A percentile compares a stretch with the other conserved stretches of the same genome.
phyloP scores from a whole-genome alignment of 2,888 invertebrate species.

The Zelleria hepariella region DNA sequence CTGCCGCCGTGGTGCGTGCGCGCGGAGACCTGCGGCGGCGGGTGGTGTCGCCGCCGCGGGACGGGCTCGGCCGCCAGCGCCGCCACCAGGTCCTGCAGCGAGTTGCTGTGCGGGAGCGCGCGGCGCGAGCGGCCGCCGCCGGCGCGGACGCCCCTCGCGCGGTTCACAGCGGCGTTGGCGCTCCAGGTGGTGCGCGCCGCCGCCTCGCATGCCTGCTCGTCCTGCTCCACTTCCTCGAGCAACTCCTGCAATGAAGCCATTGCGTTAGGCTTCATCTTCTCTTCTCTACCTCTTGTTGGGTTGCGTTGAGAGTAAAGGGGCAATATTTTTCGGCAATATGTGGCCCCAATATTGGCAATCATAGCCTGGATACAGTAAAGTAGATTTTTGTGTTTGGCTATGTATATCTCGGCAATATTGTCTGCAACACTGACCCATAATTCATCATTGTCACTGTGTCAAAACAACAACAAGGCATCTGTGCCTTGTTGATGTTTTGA shows the following conservation, averaged over 20 bases:
- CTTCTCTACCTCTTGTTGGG: too few relatives aligned
- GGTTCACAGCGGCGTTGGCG: constrained; percentile 38
- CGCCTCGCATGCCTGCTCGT: constrained; percentile 75
- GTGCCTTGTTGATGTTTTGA: too few relatives aligned
- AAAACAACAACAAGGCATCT: too few relatives aligned
- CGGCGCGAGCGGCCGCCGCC: constrained; percentile 52
- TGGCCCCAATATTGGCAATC: too few relatives aligned
- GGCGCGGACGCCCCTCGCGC: constrained; percentile 30
- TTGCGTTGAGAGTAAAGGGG: too few relatives aligned
- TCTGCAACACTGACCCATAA: too few relatives aligned
- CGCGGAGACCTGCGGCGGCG: constrained; percentile 44
- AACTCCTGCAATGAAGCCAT: constrained; percentile 73
- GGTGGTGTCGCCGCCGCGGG: constrained; percentile 33
- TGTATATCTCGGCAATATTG: too few relatives aligned
- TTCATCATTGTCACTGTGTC: too few relatives aligned
- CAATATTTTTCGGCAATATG: too few relatives aligned
- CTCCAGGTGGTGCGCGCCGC: constrained; percentile 50
- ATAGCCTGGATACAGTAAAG: too few relatives aligned
- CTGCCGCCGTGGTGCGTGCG: constrained; percentile 62
- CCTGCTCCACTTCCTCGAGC: constrained; percentile 82
- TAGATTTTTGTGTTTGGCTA: too few relatives aligned
- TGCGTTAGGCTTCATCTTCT: too few relatives aligned
- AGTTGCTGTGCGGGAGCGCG: constrained; percentile 69
- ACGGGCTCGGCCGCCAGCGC: constrained; percentile 55
- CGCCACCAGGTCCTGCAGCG: constrained; percentile 74